Conservation (phyloP, 2,888 invertebrate genomes). For the Caenorhabditis imperialis region DNA sequence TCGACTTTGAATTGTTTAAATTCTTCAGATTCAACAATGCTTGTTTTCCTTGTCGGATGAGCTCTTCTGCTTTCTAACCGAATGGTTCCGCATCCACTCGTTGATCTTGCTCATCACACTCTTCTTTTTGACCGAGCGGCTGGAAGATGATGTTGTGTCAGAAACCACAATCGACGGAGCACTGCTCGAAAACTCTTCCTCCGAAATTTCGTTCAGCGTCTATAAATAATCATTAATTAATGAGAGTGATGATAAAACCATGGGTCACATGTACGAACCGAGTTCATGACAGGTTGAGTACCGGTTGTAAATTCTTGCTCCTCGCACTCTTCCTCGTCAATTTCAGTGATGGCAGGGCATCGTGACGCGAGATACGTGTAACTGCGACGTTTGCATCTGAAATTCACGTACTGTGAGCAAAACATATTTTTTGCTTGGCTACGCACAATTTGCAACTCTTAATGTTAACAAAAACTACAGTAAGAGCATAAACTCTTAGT, state of each 20-base stretch:
- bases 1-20: too few relatives aligned
- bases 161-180: conserved; percentile 24
- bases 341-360: conserved; percentile 54
- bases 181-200: conserved; percentile 21
- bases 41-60: conserved; percentile 24
- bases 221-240: conserved; percentile 13
- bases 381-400: conserved; percentile 47
- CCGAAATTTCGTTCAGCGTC: conserved; percentile 29
- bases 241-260: not conserved
- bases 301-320: conserved; percentile 41
- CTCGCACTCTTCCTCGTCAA: conserved; percentile 42
- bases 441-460: too few relatives aligned
- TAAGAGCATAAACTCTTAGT: too few relatives aligned
- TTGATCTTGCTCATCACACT: conserved; percentile 34
- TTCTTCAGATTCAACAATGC: conserved; percentile 10
- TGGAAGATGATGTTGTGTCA: conserved; percentile 26
- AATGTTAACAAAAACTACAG: too few relatives aligned
- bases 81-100: conserved; percentile 41
- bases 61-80: conserved; percentile 37
- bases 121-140: conserved; percentile 34
- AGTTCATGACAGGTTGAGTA: conserved; percentile 19
- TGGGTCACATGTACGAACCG: conserved; percentile 30
- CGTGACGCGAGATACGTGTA: conserved; percentile 42
- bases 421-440: too few relatives aligned
- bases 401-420: not conserved